Conservation (phyloP, 2,888 invertebrate species). For the Scaptomyza reducta region DNA sequence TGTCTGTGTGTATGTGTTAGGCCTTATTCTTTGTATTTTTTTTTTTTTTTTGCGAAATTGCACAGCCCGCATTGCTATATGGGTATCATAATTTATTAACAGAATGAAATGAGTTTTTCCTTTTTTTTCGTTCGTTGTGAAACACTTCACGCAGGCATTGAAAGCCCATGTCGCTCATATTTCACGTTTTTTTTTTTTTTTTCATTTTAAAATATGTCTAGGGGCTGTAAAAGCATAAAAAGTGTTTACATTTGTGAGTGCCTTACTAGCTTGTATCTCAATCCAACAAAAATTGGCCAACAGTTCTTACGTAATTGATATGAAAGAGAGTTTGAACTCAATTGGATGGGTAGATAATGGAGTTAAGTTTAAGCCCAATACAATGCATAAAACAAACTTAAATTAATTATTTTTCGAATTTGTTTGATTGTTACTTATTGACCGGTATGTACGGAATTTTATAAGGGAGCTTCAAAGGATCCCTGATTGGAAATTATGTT, state of each 20-base stretch:
- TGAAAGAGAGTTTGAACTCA: too few species aligned
- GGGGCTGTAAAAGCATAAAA: slow-evolving; percentile 19
- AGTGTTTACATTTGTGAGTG: slow-evolving; percentile 3
- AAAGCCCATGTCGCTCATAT: slow-evolving; percentile 69
- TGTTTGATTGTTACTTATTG: too few species aligned
- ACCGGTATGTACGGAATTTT: too few species aligned
- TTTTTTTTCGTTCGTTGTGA: slow-evolving; percentile 12
- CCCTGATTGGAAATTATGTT: too few species aligned
- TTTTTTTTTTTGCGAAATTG: slow-evolving; percentile 56
- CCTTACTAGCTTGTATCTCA: too few species aligned
- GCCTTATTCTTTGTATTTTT: slow-evolving; percentile 38
- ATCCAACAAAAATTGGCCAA: too few species aligned
- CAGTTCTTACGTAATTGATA: too few species aligned
- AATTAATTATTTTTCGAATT: too few species aligned
- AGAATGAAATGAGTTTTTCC: slow-evolving; percentile 70
- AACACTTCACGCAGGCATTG: slow-evolving; percentile 36
- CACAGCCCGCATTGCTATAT: slow-evolving; percentile 60
- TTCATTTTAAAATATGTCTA: slow-evolving; percentile 59
- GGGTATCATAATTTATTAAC: slow-evolving; percentile 80
- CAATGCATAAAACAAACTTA: too few species aligned
- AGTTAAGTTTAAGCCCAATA: too few species aligned
- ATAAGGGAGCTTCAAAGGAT: too few species aligned
- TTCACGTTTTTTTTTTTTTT: slow-evolving; percentile 72
- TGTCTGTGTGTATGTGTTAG: slow-evolving; percentile 40
- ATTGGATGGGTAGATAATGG: too few species aligned